Conservation (phyloP, 1,140 invertebrate genomes). For the Oreohelix idahoensis region DNA sequence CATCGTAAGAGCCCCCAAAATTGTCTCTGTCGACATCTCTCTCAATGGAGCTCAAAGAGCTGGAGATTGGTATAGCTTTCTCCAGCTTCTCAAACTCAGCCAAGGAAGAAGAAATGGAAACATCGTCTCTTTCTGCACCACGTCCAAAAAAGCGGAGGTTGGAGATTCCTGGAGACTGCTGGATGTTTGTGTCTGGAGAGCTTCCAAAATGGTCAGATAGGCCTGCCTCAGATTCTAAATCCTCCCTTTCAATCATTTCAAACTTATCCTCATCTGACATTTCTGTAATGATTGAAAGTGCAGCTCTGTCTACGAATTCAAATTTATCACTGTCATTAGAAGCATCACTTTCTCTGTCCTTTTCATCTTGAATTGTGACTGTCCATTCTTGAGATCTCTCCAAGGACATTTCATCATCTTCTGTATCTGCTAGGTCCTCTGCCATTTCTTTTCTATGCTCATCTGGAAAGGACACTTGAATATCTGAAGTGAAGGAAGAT, state of each 20-base stretch:
- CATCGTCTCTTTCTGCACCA: conserved; percentile 71
- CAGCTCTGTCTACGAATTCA: conserved; percentile 67
- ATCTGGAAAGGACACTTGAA: conserved; percentile 58
- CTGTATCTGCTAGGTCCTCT: conserved; percentile 85
- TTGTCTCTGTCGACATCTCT: conserved; percentile 55
- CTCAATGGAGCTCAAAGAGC: conserved; percentile 64
- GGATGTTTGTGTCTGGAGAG: conserved; percentile 55
- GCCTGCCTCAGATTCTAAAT: conserved; percentile 59
- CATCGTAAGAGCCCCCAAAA: conserved; percentile 54
- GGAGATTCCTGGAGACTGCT: conserved; percentile 57
- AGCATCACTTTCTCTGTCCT: conserved; percentile 47
- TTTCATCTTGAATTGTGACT: conserved; percentile 42
- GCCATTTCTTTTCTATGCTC: conserved; percentile 76
- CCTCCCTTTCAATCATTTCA: conserved; percentile 68
- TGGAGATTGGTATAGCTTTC: conserved; percentile 66
- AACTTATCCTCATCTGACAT: conserved; percentile 68
- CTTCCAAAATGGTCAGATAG: conserved; percentile 58
- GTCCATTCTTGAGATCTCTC: conserved; percentile 77
- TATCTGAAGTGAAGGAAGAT: conserved; percentile 73
- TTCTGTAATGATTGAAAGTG: conserved; percentile 68
- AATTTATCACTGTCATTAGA: conserved; percentile 62
- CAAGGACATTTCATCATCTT: conserved; percentile 37
- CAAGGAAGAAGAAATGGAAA: conserved; percentile 73
- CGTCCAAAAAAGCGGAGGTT: conserved; percentile 70
- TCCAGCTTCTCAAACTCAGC: conserved; percentile 75